Evolutionary conservation across 2,888 invertebrate species (phyloP).

Genomic region (Folsomia manolachei): DNA sequence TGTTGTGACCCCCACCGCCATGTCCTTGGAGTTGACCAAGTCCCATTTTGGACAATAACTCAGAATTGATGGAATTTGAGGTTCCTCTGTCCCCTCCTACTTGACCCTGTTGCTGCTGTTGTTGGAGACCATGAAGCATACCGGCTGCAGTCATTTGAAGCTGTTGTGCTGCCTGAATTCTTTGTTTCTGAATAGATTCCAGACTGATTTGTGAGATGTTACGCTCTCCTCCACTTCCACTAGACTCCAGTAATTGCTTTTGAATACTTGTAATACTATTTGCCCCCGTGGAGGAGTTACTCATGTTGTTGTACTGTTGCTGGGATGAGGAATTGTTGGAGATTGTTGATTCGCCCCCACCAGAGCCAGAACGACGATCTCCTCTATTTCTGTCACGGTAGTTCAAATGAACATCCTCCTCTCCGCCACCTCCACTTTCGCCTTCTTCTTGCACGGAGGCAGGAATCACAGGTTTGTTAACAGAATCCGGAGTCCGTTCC

Average conservation of each 20-base stretch:
- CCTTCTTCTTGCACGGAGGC: constrained; percentile 45
- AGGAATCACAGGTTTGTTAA: constrained; percentile 46
- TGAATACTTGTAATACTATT: constrained; percentile 12
- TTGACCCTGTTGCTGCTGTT: constrained; percentile 17
- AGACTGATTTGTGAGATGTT: too few relatives aligned
- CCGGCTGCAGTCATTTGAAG: background rate
- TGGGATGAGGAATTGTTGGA: constrained; percentile 5
- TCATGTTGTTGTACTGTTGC: too few relatives aligned
- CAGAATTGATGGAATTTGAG: constrained; percentile 22
- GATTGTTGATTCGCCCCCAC: background rate
- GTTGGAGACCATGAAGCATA: too few relatives aligned
- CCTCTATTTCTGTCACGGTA: background rate
- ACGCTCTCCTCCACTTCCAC: too few relatives aligned
- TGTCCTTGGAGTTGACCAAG: too few relatives aligned
- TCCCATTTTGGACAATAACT: constrained; percentile 15
- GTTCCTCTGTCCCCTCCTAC: constrained; percentile 26
- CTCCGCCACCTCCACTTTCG: constrained; percentile 22
- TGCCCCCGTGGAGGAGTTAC: too few relatives aligned
- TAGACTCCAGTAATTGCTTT: background rate
- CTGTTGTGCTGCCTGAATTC: background rate
- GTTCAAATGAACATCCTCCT: background rate
- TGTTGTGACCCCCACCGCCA: too few relatives aligned
- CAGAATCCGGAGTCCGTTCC: constrained; percentile 42
- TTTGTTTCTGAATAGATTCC: background rate
- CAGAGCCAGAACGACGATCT: too few relatives aligned